Conservation (phyloP, 1,140 invertebrate species). For the Cyrtorhinus lividipennis region DNA sequence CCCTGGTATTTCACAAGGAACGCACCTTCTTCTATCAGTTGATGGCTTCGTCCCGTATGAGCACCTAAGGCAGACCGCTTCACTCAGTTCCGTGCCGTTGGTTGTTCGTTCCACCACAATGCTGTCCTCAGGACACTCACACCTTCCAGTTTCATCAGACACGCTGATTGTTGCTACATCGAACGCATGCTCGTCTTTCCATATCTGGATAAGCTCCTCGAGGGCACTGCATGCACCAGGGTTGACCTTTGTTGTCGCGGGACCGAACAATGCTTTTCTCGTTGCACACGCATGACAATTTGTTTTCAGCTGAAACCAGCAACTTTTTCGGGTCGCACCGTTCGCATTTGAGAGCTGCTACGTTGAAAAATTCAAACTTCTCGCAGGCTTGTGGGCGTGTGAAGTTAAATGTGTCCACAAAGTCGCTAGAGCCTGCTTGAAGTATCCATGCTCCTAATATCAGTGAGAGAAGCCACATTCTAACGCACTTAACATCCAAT, state of each 20-base stretch:
- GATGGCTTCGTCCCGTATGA: constrained; percentile 32
- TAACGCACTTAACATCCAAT: too few species aligned
- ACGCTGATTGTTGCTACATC: background rate
- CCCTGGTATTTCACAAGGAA: constrained; percentile 29
- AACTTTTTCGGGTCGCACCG: constrained; percentile 28
- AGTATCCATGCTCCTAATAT: too few species aligned
- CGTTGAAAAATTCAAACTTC: constrained; percentile 29
- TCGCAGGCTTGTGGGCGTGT: background rate
- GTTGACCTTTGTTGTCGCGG: constrained; percentile 22
- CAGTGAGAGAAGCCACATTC: too few species aligned
- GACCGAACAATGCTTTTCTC: constrained; percentile 23
- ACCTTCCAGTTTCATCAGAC: background rate
- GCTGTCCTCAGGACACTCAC: constrained; percentile 9
- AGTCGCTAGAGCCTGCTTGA: too few species aligned
- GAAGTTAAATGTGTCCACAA: background rate
- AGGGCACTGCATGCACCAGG: constrained; percentile 28
- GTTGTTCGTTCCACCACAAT: constrained; percentile 33
- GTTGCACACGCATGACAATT: constrained; percentile 27
- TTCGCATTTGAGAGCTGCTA: constrained; percentile 26
- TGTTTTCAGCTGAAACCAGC: constrained; percentile 24
- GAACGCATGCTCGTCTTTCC: constrained; percentile 29
- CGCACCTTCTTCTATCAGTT: constrained; percentile 29
- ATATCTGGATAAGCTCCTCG: constrained; percentile 27
- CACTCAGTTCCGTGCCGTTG: constrained; percentile 30
- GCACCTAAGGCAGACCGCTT: constrained; percentile 33